These are phyloP conservation scores for Brachionus angularis DNA, from an alignment of 1,140 invertebrate genomes.

Conservation along the genomic window DNA sequence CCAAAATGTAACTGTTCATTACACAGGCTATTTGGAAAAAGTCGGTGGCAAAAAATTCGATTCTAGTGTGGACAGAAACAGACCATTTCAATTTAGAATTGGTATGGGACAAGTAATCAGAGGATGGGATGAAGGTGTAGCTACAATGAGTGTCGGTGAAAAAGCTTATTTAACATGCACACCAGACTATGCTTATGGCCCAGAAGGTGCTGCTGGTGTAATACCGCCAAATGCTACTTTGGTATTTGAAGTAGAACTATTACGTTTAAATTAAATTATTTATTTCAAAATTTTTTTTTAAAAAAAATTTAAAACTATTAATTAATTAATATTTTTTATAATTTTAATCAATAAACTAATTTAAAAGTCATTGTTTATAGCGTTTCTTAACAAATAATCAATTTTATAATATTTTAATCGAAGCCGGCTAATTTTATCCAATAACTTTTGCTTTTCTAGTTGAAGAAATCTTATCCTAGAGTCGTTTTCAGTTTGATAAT, in stretches of 20 bases:
- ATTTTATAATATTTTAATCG: too few species aligned
- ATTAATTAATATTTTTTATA: too few species aligned
- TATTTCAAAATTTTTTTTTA: background rate
- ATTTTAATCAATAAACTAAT: too few species aligned
- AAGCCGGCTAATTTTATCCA: too few species aligned
- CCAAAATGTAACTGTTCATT: conserved; percentile 37
- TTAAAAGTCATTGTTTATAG: too few species aligned
- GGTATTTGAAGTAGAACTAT: conserved; percentile 75
- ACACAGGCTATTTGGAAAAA: conserved; percentile 34
- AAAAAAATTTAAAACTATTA: background rate
- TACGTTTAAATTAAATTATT: conserved; percentile 66
- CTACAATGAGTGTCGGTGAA: conserved; percentile 77
- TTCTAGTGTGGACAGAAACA: conserved; percentile 68
- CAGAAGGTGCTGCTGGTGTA: conserved; percentile 36
- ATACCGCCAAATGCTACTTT: conserved; percentile 64
- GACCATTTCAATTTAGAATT: conserved; percentile 74
- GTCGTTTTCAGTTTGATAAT: too few species aligned
- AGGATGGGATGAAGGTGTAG: conserved; percentile 75
- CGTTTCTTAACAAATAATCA: too few species aligned
- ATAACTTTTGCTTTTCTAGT: too few species aligned
- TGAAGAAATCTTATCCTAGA: too few species aligned
- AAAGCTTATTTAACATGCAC: conserved; percentile 77
- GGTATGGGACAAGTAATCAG: conserved; percentile 70
- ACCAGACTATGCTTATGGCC: conserved; percentile 68
- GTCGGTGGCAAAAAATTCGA: conserved; percentile 79